Percentiles rank a stretch among this genome's conserved stretches.
phyloP scores from a whole-genome alignment of 2,797 vertebrate species.

The Anguilla marmorata region DNA sequence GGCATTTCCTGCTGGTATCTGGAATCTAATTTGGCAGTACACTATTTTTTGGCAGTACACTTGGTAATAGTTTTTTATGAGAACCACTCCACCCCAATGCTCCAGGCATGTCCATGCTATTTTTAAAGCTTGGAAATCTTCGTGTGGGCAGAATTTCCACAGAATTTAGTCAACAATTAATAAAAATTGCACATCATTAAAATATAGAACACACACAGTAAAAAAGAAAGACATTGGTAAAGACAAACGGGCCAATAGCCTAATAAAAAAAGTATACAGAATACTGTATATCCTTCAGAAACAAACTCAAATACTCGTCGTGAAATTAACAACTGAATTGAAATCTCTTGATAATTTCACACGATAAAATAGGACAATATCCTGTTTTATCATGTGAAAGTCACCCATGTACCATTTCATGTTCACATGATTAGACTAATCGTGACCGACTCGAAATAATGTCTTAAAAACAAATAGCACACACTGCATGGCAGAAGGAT shows the following conservation, averaged over 20 bases:
- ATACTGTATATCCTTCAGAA: background rate
- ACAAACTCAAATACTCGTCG: background rate
- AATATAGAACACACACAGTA: background rate
- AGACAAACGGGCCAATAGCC: background rate
- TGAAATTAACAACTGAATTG: background rate
- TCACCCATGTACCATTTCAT: background rate
- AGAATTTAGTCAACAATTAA: background rate
- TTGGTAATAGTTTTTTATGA: background rate
- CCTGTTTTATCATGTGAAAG: background rate
- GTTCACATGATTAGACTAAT: background rate
- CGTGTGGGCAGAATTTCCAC: background rate
- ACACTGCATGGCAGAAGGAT: background rate
- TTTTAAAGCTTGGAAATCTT: background rate
- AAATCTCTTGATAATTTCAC: background rate
- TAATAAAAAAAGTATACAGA: background rate
- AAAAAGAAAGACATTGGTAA: background rate
- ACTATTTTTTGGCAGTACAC: background rate
- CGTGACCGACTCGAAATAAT: background rate
- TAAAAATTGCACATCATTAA: background rate
- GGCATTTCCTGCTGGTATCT: background rate
- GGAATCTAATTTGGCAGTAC: no score
- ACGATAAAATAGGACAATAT: background rate
- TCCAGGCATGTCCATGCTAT: background rate
- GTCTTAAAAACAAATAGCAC: background rate
- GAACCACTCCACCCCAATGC: background rate